These are phyloP conservation scores for Romanogobio albipinnatus DNA, from an alignment of 2,113 vertebrate genomes.

Conservation along the genomic window DNA sequence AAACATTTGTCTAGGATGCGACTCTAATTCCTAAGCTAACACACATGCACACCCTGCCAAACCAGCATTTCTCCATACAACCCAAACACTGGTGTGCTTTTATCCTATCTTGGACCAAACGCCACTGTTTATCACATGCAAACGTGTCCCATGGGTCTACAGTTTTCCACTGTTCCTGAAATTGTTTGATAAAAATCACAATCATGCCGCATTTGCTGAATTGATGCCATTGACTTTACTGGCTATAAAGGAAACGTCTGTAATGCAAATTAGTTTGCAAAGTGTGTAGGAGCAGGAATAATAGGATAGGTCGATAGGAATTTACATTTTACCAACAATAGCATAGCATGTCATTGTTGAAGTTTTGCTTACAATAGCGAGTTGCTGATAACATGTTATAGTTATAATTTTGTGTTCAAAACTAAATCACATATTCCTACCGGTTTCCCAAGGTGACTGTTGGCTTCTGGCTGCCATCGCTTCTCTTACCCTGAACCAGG, in stretches of 20 bases:
- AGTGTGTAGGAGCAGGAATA: not conserved
- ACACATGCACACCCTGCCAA: not conserved
- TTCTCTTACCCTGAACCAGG: constrained; percentile 83
- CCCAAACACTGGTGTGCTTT: not conserved
- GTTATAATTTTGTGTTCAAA: not conserved
- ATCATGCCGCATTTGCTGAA: no score
- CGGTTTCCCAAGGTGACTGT: constrained; percentile 77
- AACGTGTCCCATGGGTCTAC: no score
- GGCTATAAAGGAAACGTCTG: not conserved
- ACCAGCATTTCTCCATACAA: not conserved
- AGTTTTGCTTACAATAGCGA: not conserved
- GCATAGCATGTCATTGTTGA: not conserved
- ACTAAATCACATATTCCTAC: not conserved
- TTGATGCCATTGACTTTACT: not conserved
- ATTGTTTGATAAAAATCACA: not conserved
- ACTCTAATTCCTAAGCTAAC: not conserved
- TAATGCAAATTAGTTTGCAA: not conserved
- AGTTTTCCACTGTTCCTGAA: not conserved
- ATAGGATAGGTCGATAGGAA: not conserved
- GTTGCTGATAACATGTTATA: no score
- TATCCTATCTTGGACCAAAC: not conserved
- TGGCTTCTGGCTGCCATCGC: constrained; percentile 89
- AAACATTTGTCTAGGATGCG: not conserved
- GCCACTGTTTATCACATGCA: not conserved
- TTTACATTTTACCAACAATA: not conserved